Conservation (phyloP, 2,113 vertebrate genomes). For the Donacobius atricapilla region DNA sequence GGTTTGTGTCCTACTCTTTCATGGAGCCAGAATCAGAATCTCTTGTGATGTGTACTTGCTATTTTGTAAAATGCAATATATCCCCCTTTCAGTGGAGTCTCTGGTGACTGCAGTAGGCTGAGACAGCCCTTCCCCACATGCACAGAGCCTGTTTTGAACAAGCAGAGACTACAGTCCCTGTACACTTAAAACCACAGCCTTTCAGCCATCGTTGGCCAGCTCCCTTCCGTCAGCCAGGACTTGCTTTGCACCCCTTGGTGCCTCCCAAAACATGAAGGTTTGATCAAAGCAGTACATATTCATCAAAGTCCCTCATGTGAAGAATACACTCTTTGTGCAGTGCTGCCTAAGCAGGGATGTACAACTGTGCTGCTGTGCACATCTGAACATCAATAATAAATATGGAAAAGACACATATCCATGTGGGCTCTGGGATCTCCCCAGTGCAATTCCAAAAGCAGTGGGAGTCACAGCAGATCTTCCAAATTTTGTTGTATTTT, state of each 20-base stretch:
- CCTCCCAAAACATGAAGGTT: neutral
- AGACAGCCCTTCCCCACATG: neutral
- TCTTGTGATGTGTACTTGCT: neutral
- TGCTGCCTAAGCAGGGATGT: neutral
- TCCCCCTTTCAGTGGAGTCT: neutral
- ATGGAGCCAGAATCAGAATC: neutral
- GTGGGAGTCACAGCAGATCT: neutral
- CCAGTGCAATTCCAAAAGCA: neutral
- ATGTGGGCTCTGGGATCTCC: neutral
- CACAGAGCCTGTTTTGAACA: neutral
- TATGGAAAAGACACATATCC: neutral
- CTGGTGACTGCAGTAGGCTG: neutral
- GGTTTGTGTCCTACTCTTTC: neutral
- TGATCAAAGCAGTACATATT: neutral
- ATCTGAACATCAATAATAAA: neutral
- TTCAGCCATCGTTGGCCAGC: rapidly evolving
- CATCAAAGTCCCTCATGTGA: neutral
- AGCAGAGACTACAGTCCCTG: neutral
- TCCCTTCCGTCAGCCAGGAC: neutral
- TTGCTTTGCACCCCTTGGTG: no score
- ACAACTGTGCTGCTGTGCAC: neutral
- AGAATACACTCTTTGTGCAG: neutral
- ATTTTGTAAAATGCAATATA: neutral
- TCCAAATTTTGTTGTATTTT: neutral
- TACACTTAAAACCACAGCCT: neutral